Evolutionary conservation across 2,888 invertebrate genomes (phyloP), one percentile per base, ranked within the genome.

Genomic region (Nephrotoma guestfalica): DNA sequence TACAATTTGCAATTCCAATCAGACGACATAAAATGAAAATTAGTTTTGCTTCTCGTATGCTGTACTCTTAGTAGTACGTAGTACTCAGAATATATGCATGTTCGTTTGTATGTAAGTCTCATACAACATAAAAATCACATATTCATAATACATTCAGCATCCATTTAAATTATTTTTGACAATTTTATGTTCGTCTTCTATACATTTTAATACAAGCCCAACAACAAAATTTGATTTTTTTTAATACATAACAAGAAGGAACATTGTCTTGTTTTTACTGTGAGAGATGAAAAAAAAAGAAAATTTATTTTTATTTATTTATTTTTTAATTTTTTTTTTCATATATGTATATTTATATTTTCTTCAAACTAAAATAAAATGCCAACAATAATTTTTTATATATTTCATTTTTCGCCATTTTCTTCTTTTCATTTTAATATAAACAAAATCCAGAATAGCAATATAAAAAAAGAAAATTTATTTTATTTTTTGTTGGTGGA

Each of bases 121-220:
- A 71, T 71, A 6, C 30, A 71, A 71, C 71, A 71, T 71, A 71
- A 85, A 85, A 85, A 85, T 85, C 85, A 85, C 85, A 85, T 85
- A 85, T 43, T 85, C 85, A 85, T 85, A 85, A 85, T 42, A 85
- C 43, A 85, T 71, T 30, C 71, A 71, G 71, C 85, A 85, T 85
- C 43, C 85, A 85, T 85, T 85, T 43, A 85, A 85, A 85, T 85
- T 85, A 85, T 85, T 85, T 85, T 85, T 85, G 85, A 43, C 85
- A 85, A 85, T 71, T 71, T 71, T 71, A 71, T 71, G 71, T 71
- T 71, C 30, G 11, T 71, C 71, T 71, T 71, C 71, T 71, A 9
- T 71, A 71, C 30, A 71, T 71, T 30, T 71, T 71, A 71, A 71
- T 71, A 71, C n/a, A 30, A 71, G 30, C 9, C 30, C 71, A 71